Percentiles rank a stretch among this genome's conserved stretches.
phyloP scores from a whole-genome alignment of 92 coral and sea anemone genomes.

The Heliopora coerulea region DNA sequence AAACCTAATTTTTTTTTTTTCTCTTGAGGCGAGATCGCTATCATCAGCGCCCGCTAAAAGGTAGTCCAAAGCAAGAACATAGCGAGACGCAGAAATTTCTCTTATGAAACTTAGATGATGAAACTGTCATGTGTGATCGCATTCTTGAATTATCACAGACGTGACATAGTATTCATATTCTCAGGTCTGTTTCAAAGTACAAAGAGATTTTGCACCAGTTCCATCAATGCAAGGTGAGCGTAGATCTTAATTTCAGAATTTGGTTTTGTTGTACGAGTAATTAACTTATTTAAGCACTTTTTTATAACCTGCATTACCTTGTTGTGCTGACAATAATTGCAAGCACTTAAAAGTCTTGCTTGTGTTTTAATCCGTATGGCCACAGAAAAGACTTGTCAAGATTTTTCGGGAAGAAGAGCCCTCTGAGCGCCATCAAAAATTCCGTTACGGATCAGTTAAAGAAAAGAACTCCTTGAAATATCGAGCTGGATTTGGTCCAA shows the following conservation, averaged over 20 bases:
- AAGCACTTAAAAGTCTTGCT: too few relatives aligned
- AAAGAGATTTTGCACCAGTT: background rate
- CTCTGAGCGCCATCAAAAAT: slow-evolving; percentile 65
- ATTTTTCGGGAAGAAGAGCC: slow-evolving; percentile 59
- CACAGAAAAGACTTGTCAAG: slow-evolving; percentile 42
- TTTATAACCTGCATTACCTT: too few relatives aligned
- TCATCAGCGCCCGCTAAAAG: too few relatives aligned
- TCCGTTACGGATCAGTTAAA: slow-evolving; percentile 53
- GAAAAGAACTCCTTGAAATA: slow-evolving; percentile 59
- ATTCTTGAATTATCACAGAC: too few relatives aligned
- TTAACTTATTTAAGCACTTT: too few relatives aligned
- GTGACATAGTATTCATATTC: background rate
- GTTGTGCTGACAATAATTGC: background rate
- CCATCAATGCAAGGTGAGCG: background rate
- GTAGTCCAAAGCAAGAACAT: too few relatives aligned
- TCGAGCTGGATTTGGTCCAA: slow-evolving; percentile 81
- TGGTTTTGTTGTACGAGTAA: background rate
- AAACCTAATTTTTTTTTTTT: too few relatives aligned
- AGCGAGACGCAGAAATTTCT: too few relatives aligned
- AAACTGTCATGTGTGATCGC: too few relatives aligned
- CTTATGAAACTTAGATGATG: too few relatives aligned
- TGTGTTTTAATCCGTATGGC: too few relatives aligned
- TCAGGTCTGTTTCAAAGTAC: background rate
- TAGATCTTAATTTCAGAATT: background rate
- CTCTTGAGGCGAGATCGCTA: too few relatives aligned